Evolutionary conservation across 1,140 invertebrate species (phyloP), one percentile per base, ranked within the genome.

Genomic region (Camponotus vicinus): DNA sequence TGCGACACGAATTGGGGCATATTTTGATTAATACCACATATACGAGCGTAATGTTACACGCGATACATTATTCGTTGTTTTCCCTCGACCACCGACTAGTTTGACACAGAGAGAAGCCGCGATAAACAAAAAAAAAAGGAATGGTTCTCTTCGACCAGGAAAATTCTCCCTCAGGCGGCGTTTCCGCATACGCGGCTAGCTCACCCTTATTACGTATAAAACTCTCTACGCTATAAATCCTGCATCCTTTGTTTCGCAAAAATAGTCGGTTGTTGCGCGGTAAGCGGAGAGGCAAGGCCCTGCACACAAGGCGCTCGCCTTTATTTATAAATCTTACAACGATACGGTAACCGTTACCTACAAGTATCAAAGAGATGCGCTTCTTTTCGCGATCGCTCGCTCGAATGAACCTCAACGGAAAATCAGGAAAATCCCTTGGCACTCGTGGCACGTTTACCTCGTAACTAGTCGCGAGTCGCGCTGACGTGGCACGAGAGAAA

Each of bases 241-340:
- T 42, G 57, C 52, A 34, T 49, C 79, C 55, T 73, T 82, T 61
- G 79, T 73, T 73, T 73, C 79, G 55, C 69, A 61, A 37, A 75
- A 75, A 61, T 73, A 83, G 21, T 18, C 49, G 37, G 13, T 5
- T 34, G 21, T 13, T n/a, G 37, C 5, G 55, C 37, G 42, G 32
- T 21, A 40, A 40, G 18, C 49, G 34, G 15, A 59, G 21, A 13
- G 21, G 42, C 15, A 13, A 52, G 15, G 49, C 49, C 49, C 15
- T 52, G 1, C 3, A 21, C 15, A 13, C 61, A 37, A 79, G 27
- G 18, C 69, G 37, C 27, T 21, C 69, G 67, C 55, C 15, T 61
- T 75, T 73, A 59, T 45, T 71, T 73, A 73, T 61, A 83, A 83
- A 45, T 75, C 40, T 73, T 42, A 70, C 78, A n/a, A 40, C 11